Percentiles rank a stretch among this genome's conserved stretches.
Conservation (phyloP, 2,888 invertebrate genomes). For the Andrena fulva region DNA sequence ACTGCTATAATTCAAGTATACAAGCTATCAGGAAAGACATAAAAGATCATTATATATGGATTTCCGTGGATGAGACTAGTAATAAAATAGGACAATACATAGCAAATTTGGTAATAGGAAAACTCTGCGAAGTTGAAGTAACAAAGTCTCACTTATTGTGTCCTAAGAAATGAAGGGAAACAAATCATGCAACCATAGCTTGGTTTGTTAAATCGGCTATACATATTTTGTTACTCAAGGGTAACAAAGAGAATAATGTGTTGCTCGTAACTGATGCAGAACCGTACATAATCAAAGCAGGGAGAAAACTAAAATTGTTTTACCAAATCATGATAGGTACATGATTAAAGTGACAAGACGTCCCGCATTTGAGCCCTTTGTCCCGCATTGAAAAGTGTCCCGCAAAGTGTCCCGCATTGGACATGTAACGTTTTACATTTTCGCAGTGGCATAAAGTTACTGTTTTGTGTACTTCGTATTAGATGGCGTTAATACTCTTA, state of each 20-base stretch:
- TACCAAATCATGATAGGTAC: neutral
- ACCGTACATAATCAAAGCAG: conserved; percentile 2
- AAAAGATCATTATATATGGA: neutral
- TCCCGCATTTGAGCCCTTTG: no score
- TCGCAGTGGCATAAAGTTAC: no score
- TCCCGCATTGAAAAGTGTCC: no score
- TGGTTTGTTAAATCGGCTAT: neutral
- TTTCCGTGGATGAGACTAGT: conserved; percentile 4
- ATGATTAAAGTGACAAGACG: no score
- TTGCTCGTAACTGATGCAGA: conserved; percentile 4
- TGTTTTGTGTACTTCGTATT: no score
- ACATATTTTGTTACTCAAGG: neutral
- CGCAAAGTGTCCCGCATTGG: no score
- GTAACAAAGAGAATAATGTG: neutral
- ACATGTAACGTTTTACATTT: no score
- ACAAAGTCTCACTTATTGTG: neutral
- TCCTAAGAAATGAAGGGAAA: neutral
- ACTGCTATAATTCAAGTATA: no score
- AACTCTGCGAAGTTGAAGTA: conserved; percentile 7
- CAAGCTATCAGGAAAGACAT: no score
- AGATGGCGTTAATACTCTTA: no score
- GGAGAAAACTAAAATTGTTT: conserved; percentile 3
- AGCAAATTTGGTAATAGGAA: conserved; percentile 4
- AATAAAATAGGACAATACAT: neutral
- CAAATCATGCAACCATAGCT: neutral